Evolutionary conservation across 1,140 invertebrate genomes (phyloP), one percentile per base, ranked within the genome.

Genomic region (Triops longicaudatus): DNA sequence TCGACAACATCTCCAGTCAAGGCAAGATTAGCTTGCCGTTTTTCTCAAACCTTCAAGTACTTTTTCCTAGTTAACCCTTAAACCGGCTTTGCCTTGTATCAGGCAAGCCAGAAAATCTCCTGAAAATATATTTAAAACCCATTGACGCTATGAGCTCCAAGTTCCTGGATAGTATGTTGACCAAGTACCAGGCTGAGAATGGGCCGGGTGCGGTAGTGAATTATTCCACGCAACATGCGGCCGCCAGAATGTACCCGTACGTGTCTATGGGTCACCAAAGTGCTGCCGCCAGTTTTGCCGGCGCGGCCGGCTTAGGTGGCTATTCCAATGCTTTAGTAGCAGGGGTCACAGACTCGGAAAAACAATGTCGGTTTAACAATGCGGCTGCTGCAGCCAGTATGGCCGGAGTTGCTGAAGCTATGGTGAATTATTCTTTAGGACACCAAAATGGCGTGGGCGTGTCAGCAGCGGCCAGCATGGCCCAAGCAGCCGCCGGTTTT

Each of bases 161-260:
- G 91, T 95, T 95, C 89, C 94, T 96, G 87, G 93, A 96, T 93
- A 95, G 92, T 88, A 95, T 96, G 93, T 91, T 96, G 87, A 93
- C 93, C 81, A 96, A 96, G 89, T 96, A 96, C 87, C 90, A 92
- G 84, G 90, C 90, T 83, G 91, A 91, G 81, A 75, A 78, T 22
- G 87, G 86, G 72, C 85, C 88, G 4, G 78, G 79, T 73, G 77
- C 80, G 78, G 80, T 83, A 78, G 81, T 83, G 74, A 83, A 82
- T 80, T 83, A 83, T 79, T 82, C 81, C 63, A 80, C 81, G 26
- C 82, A 82, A 79, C 80, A 80, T 80, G 50, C 50, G 10, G 50
- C 50, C 50, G 87, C 83, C 78, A 83, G 86, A 75, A 86, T 89
- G 88, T 89, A 89, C 81, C 90, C 89, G 3, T 91, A 90, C 85